Percentiles rank a stretch among this genome's conserved stretches.
Conservation (phyloP, 2,797 vertebrate genomes). For the Triplophysa yarkandensis region DNA sequence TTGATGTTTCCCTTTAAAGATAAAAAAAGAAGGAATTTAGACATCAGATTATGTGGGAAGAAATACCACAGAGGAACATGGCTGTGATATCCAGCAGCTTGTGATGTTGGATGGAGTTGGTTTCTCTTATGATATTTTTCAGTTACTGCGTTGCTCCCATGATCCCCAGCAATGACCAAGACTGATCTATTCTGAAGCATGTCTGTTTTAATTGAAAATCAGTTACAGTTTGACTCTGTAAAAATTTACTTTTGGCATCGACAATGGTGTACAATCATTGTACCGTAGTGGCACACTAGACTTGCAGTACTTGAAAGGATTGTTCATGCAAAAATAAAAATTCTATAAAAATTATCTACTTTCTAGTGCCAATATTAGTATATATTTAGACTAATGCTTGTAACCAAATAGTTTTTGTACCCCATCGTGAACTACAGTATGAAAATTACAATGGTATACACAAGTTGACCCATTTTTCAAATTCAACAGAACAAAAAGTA, state of each 20-base stretch:
- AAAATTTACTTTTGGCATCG: not conserved
- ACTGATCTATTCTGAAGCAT: not conserved
- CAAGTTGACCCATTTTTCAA: too few relatives aligned
- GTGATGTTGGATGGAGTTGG: not conserved
- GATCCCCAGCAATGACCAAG: not conserved
- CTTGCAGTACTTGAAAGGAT: too few relatives aligned
- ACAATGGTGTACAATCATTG: not conserved
- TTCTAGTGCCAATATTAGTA: too few relatives aligned
- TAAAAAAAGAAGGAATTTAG: constrained; percentile 14
- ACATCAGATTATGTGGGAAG: not conserved
- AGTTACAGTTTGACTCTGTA: not conserved
- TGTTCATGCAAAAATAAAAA: too few relatives aligned
- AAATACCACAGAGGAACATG: constrained; percentile 12
- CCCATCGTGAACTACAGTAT: too few relatives aligned
- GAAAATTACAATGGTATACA: too few relatives aligned
- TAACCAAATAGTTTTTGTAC: too few relatives aligned
- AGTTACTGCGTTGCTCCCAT: not conserved
- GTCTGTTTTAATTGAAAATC: not conserved
- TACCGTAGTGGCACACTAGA: not conserved
- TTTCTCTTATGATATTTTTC: not conserved
- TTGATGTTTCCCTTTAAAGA: constrained; percentile 10
- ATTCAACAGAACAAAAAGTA: too few relatives aligned
- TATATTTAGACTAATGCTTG: too few relatives aligned
- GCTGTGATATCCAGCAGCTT: constrained; percentile 3
- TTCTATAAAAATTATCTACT: too few relatives aligned